These are phyloP conservation scores for Perizoma flavofasciatum DNA, from an alignment of 2,888 invertebrate species.

Conservation along the genomic window DNA sequence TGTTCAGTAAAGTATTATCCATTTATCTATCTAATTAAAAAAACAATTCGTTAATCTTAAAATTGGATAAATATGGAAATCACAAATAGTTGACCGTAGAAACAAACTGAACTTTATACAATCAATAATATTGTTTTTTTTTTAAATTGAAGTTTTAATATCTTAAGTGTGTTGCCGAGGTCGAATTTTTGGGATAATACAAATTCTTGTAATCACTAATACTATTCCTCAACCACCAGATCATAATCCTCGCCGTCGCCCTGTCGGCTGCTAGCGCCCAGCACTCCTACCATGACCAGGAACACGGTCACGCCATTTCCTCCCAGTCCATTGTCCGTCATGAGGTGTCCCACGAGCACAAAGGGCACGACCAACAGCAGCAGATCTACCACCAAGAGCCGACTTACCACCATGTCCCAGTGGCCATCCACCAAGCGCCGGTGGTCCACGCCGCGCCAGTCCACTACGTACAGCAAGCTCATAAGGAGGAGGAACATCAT, in stretches of 20 bases:
- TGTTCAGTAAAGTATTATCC: too few species aligned
- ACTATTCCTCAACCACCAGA: constrained; percentile 33
- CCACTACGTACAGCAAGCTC: constrained; percentile 36
- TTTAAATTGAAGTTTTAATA: too few species aligned
- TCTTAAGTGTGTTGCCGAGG: too few species aligned
- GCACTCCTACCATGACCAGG: constrained; percentile 53
- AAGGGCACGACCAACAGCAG: constrained; percentile 21
- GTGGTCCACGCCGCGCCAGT: constrained; percentile 33
- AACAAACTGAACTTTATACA: too few species aligned
- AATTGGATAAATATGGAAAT: too few species aligned
- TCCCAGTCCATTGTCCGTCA: constrained; percentile 50
- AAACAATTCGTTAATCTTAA: too few species aligned
- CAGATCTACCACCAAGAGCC: constrained; percentile 28
- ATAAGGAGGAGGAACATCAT: constrained; percentile 51
- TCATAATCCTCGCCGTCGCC: constrained; percentile 41
- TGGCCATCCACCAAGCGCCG: constrained; percentile 25
- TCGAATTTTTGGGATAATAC: too few species aligned
- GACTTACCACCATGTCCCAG: constrained; percentile 38
- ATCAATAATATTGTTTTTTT: too few species aligned
- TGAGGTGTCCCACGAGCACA: constrained; percentile 41
- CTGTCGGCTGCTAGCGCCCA: constrained; percentile 49
- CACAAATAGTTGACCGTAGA: too few species aligned
- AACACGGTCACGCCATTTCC: constrained; percentile 46
- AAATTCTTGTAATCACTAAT: too few species aligned
- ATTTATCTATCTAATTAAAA: too few species aligned